Evolutionary conservation across 64 coral and sea anemone species (phyloP).

Genomic region (Trachythela sp.): DNA sequence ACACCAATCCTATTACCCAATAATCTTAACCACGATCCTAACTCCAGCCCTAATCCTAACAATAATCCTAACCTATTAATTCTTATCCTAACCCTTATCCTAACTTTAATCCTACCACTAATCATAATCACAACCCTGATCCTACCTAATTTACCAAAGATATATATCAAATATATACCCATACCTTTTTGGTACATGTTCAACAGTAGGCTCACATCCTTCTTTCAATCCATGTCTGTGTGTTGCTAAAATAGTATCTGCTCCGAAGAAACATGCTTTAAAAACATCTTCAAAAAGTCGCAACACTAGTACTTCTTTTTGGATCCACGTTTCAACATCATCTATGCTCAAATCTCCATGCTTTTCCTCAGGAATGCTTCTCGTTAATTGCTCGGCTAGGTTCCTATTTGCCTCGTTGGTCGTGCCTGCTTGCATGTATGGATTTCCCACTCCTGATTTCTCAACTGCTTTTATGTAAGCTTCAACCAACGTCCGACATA

Average conservation of each 20-base stretch:
- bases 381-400: slow-evolving; percentile 63
- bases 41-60: too few species aligned
- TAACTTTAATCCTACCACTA: too few species aligned
- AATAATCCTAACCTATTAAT: too few species aligned
- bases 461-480: slow-evolving; percentile 66
- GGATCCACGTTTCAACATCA: slow-evolving; percentile 66
- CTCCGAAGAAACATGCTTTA: slow-evolving; percentile 61
- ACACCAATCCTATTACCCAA: too few species aligned
- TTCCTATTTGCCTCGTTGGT: slow-evolving; percentile 47
- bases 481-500: slow-evolving; percentile 54
- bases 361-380: slow-evolving; percentile 50
- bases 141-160: too few species aligned
- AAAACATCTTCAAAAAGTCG: slow-evolving; percentile 72
- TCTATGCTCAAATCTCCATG: slow-evolving; percentile 52
- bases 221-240: slow-evolving; percentile 73
- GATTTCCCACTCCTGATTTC: slow-evolving; percentile 50
- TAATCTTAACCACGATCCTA: too few species aligned
- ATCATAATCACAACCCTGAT: too few species aligned
- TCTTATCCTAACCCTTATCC: too few species aligned
- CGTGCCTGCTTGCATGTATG: slow-evolving; percentile 51
- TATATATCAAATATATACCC: too few species aligned
- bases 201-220: slow-evolving; percentile 78
- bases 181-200: slow-evolving; percentile 79
- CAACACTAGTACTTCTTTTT: slow-evolving; percentile 57
- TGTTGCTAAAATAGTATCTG: slow-evolving; percentile 60